Evolutionary conservation across 2,888 invertebrate species (phyloP).

Genomic region (Machimus atricapillus): DNA sequence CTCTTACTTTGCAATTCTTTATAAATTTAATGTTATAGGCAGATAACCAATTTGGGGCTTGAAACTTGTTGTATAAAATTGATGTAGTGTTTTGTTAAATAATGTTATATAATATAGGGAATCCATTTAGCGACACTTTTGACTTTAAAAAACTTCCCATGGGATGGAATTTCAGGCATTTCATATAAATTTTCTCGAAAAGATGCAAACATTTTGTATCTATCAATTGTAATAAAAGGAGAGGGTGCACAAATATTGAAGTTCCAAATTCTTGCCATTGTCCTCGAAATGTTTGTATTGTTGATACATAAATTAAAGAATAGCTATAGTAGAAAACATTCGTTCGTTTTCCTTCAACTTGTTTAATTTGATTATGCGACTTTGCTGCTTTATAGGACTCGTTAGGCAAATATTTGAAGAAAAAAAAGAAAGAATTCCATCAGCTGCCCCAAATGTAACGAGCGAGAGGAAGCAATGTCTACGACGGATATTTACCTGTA

Average conservation of each 20-base stretch:
- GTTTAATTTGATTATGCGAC: background rate
- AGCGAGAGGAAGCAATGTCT: background rate
- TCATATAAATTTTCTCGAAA: background rate
- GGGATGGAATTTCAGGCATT: background rate
- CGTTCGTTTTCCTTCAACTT: background rate
- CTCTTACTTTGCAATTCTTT: too few relatives aligned
- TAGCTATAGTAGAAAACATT: background rate
- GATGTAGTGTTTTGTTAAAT: background rate
- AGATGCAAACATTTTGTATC: background rate
- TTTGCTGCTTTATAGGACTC: background rate
- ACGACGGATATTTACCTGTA: slow-evolving; percentile 50
- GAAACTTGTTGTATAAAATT: too few relatives aligned
- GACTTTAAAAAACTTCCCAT: background rate
- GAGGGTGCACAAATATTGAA: background rate
- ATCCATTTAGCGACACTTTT: background rate
- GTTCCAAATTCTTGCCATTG: background rate
- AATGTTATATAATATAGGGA: background rate
- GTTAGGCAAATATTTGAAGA: background rate
- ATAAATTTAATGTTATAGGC: too few relatives aligned
- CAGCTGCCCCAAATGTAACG: background rate
- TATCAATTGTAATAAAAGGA: background rate
- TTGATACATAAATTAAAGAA: background rate
- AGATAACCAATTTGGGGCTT: too few relatives aligned
- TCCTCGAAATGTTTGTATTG: background rate
- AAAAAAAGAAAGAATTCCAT: background rate